Evolutionary conservation across 2,113 vertebrate genomes (phyloP), one percentile per base, ranked within the genome.

Genomic region (Hydrolagus affinis): DNA sequence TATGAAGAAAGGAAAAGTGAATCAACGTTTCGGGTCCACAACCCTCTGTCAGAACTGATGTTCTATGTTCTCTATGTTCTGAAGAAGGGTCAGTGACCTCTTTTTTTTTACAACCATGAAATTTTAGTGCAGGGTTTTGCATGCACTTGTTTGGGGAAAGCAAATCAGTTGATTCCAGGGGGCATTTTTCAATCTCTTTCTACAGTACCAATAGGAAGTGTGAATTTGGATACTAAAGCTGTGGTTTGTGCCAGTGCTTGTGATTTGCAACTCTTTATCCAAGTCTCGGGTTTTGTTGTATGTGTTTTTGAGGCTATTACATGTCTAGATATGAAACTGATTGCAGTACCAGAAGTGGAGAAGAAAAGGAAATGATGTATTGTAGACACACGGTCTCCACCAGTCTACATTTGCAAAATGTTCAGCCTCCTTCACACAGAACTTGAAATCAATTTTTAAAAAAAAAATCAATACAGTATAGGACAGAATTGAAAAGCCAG

Each of bases 291-390:
- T 19, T 75, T 4, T 75, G 30, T 75, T 66, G 11, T 9, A 11
- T 21, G 15, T 17, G 28, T 66, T 66, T 12, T 64, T 30, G 12
- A 44, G 15, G 77, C 23, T 30, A 64, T 80, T 14, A 60, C 8
- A 62, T 80, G 32, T 60, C 76, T 23, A 80, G 59, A 64, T 28
- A 11, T 30, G 57, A 80, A 80, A 62, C 25, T 64, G 60, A 83
- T 83, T 80, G 10, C 76, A 80, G 60, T 28, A 32, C 30, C 30
- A 25, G 8, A 66, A 83, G 17, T 1, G 12, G 59, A 64, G 78
- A 30, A 66, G 78, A 62, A 66, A 66, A 66, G 78, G 60, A 83
- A 83, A 83, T 83, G 78, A 25, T 77, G 75, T 60, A 9, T 78
- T 78, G 59, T 57, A 80, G 59, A 28, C 25, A 17, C 32, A 17